A percentile compares a stretch with the other conserved stretches of the same genome.
These are phyloP conservation scores for Acanthis flammea DNA, from an alignment of 2,797 vertebrate genomes.

Conservation along the genomic window DNA sequence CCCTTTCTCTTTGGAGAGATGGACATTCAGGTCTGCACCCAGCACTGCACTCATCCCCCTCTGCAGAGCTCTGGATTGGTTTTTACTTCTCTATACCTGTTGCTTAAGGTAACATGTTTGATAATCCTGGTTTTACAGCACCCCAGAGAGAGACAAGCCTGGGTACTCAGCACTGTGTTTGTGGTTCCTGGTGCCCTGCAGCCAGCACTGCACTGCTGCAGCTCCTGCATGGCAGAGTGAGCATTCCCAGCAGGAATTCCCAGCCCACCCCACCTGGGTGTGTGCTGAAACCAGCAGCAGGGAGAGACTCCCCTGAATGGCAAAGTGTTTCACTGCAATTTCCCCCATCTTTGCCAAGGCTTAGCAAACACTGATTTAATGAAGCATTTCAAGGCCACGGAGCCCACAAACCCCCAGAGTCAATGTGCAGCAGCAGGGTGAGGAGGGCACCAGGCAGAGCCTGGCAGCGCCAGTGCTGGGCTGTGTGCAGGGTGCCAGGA, in stretches of 20 bases:
- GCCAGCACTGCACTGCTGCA: neutral
- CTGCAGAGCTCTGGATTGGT: neutral
- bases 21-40: neutral
- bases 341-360: neutral
- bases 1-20: neutral
- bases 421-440: neutral
- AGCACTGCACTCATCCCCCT: neutral
- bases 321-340: neutral
- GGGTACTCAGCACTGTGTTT: rapidly evolving
- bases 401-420: neutral
- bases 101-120: neutral
- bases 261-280: neutral
- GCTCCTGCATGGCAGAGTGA: neutral
- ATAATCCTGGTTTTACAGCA: neutral
- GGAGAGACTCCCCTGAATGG: neutral
- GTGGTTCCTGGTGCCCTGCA: neutral
- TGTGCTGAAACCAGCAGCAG: neutral
- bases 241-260: neutral
- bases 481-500: neutral
- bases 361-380: neutral
- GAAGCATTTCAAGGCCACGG: neutral
- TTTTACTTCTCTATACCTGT: neutral
- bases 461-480: neutral
- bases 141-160: neutral
- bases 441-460: neutral